Percentiles rank a stretch among this genome's conserved stretches.
These are phyloP conservation scores for Sarcophaga variegata DNA, from an alignment of 2,888 invertebrate species.

Conservation along the genomic window DNA sequence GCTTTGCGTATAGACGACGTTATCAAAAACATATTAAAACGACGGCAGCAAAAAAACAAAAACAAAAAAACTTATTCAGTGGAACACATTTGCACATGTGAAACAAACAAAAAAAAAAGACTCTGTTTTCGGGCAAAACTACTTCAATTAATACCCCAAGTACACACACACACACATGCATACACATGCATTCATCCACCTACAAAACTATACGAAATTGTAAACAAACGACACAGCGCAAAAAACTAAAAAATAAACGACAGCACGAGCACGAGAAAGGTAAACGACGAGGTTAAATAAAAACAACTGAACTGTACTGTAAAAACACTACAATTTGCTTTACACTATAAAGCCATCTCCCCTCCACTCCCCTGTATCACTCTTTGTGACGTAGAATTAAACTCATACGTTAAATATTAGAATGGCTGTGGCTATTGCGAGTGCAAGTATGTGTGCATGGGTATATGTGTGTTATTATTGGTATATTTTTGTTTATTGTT, in stretches of 20 bases:
- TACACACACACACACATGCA: conserved; percentile 23
- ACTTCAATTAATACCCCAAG: conserved; percentile 28
- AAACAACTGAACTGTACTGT: conserved; percentile 54
- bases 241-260: not conserved
- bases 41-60: conserved; percentile 45
- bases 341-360: not conserved
- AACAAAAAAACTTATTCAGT: not conserved
- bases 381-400: no score
- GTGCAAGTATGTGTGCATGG: not conserved
- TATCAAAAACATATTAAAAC: conserved; percentile 64
- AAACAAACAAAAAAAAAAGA: conserved; percentile 7
- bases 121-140: conserved; percentile 27
- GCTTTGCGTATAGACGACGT: conserved; percentile 6
- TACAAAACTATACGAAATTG: not conserved
- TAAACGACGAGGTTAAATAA: conserved; percentile 48
- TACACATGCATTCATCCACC: not conserved
- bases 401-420: no score
- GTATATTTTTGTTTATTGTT: conserved; percentile 47
- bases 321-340: conserved; percentile 50
- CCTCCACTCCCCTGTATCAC: no score
- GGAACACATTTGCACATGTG: conserved; percentile 59
- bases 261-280: no score
- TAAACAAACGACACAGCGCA: conserved; percentile 7
- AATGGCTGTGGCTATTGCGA: no score
- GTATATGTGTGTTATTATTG: conserved; percentile 40